Base-by-base conservation (phyloP, 2,888 invertebrate species). In the Xanthorhoe spadicearia region DNA sequence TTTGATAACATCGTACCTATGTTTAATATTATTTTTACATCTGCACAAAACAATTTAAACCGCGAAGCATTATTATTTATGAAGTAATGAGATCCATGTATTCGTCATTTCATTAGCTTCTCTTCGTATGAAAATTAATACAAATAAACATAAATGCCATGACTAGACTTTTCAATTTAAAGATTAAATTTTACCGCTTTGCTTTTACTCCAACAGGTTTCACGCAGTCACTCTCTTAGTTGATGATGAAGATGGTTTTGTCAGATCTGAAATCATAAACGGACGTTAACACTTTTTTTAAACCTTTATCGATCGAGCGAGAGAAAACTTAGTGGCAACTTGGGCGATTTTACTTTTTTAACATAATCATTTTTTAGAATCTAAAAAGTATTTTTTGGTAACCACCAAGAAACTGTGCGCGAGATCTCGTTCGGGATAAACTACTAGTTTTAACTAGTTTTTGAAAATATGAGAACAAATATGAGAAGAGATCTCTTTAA, bases 21-120 rank as follows among this genome's bases (percentile, higher is more conserved):
- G 23, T 3, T 32, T 15, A 13, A n/a, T 54, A 23, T 23, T 19
- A 10, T 18, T 55, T 55, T 55, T 43, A n/a, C 38, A 43, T 55
- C 6, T 51, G 23, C 19, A 51, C 32, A 35, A 15, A 10, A 5
- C 8, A 43, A 43, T 3, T 2, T 43, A 13, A 43, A 13, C 38
- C 38, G 10, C 9, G 38, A 43, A 43, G 3, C 13, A 38, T 13
- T 38, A 23, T 4, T 1, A 23, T 23, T 23, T 23, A 38, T 38
- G 13, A 38, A 38, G 38, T 38, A 43, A 43, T 43, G 38, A 43
- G 38, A 43, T 43, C 38, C 38, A 43, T 43, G 13, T 23, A 23
- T 23, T 23, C 23, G 1, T 23, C 23, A 13, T 43, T 43, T 43
- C 2, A 43, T 13, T 13, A 13, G 9, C 3, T 43, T 13, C 4